Evolutionary conservation across 2,113 vertebrate species (phyloP).

Genomic region (Equus quagga): DNA sequence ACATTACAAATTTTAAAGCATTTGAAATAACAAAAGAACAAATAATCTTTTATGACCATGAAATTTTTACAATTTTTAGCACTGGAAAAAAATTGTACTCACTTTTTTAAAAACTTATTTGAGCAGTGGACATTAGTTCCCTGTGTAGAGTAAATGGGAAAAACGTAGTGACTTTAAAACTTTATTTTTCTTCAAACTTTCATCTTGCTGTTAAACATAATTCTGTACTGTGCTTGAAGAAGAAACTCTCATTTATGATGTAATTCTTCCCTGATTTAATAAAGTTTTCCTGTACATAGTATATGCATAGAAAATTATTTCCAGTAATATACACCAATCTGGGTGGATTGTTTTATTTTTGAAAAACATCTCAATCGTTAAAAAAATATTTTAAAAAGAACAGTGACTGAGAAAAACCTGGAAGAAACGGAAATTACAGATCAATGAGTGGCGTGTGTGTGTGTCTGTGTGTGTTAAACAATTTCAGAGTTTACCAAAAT

Average conservation of each 20-base stretch:
- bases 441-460: neutral
- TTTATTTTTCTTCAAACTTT: constrained; percentile 23
- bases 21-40: neutral
- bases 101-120: neutral
- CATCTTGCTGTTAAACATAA: neutral
- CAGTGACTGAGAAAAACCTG: neutral
- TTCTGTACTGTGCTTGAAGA: neutral
- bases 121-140: neutral
- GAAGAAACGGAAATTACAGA: neutral
- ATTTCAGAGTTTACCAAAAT: neutral
- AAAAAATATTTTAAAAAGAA: neutral
- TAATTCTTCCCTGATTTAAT: constrained; percentile 24
- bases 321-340: neutral
- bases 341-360: neutral
- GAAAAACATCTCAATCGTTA: neutral
- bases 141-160: neutral
- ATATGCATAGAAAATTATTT: neutral
- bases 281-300: neutral
- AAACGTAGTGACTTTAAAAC: neutral
- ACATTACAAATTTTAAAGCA: neutral
- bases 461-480: neutral
- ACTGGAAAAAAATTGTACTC: neutral
- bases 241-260: neutral
- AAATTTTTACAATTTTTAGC: neutral
- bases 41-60: neutral